These are phyloP conservation scores for Andrena cerasifolii DNA, from an alignment of 1,140 invertebrate species.

Conservation along the genomic window DNA sequence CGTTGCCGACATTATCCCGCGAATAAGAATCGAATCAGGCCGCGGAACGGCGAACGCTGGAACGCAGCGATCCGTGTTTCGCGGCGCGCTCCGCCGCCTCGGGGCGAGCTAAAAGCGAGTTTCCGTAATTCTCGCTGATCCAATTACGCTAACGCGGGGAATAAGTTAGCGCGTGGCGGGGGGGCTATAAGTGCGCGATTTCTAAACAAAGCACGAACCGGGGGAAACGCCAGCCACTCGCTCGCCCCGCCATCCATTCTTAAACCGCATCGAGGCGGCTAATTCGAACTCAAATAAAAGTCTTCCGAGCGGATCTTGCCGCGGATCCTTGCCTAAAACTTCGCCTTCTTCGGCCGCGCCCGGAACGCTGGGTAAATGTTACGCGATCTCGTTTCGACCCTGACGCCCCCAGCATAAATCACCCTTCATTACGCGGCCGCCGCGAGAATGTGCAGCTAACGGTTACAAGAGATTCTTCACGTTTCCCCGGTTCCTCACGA, in stretches of 20 bases:
- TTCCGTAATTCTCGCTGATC: slow-evolving; percentile 71
- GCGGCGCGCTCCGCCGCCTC: slow-evolving; percentile 42
- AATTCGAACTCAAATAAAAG: slow-evolving; percentile 76
- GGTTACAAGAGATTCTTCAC: not conserved
- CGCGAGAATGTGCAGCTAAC: slow-evolving; percentile 4
- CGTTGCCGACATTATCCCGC: not conserved
- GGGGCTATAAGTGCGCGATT: slow-evolving; percentile 67
- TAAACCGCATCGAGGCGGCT: slow-evolving; percentile 70
- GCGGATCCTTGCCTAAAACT: slow-evolving; percentile 33
- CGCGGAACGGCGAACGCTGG: not conserved
- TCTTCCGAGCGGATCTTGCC: slow-evolving; percentile 40
- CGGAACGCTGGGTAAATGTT: slow-evolving; percentile 51
- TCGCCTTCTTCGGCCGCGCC: slow-evolving; percentile 21
- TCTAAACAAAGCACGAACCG: slow-evolving; percentile 74
- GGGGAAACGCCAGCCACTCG: slow-evolving; percentile 47
- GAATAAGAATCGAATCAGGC: slow-evolving; percentile 32
- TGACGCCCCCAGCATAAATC: slow-evolving; percentile 7
- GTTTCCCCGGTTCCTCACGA: too few relatives aligned
- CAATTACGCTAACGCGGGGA: slow-evolving; percentile 71
- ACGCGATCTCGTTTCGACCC: slow-evolving; percentile 30
- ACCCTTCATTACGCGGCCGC: not conserved
- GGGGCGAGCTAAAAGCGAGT: slow-evolving; percentile 62
- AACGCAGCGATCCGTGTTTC: slow-evolving; percentile 48
- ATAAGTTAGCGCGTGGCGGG: slow-evolving; percentile 66
- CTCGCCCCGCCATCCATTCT: slow-evolving; percentile 61